Evolutionary conservation across 1,140 invertebrate species (phyloP), one percentile per base, ranked within the genome.

Genomic region (Temnothorax nylanderi): DNA sequence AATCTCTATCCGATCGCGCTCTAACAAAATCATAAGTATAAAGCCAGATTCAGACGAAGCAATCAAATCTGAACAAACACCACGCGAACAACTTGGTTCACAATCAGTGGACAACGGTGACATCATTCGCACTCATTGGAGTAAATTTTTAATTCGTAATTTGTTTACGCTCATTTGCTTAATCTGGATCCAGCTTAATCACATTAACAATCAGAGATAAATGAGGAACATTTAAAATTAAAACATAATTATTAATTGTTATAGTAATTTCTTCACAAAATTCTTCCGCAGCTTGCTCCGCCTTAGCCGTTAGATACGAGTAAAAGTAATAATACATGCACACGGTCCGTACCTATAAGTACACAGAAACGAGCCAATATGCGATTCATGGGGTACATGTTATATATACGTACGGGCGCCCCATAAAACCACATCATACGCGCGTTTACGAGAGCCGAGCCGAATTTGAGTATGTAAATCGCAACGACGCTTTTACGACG

Each of bases 391-490:
- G 47, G 47, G 49, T 51, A n/a, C 8, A 21, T 80, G 51, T 86
- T 80, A 77, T 56, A 85, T 80, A 77, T 56, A 85, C 7, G 16
- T 62, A 84, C n/a, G 26, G 18, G 21, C 44, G 49, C 3, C 11
- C 76, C 87, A 64, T 91, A 88, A 87, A 91, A 88, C 75, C 89
- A 56, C 87, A 85, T 67, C 26, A 60, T 47, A 64, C 37, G 88
- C 81, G 67, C 86, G 78, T 87, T 91, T 90, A 89, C 75, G 67
- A 71, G 85, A 80, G 44, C 89, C 54, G 82, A 75, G 72, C 65
- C 47, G 77, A 90, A 91, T 87, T 60, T 75, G 86, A 85, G 72
- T 92, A 91, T 93, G 92, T 93, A 94, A 94, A 94, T 94, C 77
- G 88, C 89, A 78, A 80, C 69, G 56, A 44, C 69, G 67, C 81